phyloP scores from a whole-genome alignment of 2,113 vertebrate genomes.

The Clarias gariepinus region DNA sequence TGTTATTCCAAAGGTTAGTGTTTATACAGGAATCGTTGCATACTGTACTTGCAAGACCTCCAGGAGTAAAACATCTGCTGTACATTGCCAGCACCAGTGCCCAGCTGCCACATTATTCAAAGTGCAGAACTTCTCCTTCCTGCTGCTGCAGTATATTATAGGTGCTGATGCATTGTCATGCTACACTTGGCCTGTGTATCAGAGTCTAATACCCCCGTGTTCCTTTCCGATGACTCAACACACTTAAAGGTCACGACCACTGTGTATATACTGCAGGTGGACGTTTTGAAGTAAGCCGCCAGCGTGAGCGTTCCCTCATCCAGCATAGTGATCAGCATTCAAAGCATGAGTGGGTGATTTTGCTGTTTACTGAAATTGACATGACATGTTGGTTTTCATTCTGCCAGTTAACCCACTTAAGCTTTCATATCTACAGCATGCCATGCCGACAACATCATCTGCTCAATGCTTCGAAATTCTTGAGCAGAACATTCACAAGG shows the following conservation, averaged over 20 bases:
- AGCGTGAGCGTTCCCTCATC: not conserved
- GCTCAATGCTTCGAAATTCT: conserved; percentile 3
- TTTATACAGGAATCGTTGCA: not conserved
- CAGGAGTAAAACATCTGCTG: not conserved
- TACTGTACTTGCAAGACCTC: not conserved
- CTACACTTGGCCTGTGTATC: not conserved
- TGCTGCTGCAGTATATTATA: conserved; percentile 16
- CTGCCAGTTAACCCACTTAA: conserved; percentile 24
- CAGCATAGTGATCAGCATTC: conserved; percentile 11
- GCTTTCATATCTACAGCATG: not conserved
- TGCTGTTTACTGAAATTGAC: conserved; percentile 17
- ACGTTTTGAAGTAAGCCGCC: not conserved
- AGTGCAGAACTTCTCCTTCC: not conserved
- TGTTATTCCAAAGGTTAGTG: not conserved
- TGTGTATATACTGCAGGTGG: not conserved
- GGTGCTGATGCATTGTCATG: conserved; percentile 17
- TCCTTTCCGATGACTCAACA: not conserved
- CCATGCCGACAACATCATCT: not conserved
- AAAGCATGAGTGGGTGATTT: conserved; percentile 25
- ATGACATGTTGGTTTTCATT: conserved; percentile 16
- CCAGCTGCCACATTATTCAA: not conserved
- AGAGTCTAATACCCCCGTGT: conserved; percentile 1
- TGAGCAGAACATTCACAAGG: conserved; percentile 1
- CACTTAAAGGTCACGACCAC: not conserved
- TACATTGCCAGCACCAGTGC: not conserved